Base-by-base conservation (phyloP, 2,113 vertebrate genomes). In the Ageneiosus marmoratus region DNA sequence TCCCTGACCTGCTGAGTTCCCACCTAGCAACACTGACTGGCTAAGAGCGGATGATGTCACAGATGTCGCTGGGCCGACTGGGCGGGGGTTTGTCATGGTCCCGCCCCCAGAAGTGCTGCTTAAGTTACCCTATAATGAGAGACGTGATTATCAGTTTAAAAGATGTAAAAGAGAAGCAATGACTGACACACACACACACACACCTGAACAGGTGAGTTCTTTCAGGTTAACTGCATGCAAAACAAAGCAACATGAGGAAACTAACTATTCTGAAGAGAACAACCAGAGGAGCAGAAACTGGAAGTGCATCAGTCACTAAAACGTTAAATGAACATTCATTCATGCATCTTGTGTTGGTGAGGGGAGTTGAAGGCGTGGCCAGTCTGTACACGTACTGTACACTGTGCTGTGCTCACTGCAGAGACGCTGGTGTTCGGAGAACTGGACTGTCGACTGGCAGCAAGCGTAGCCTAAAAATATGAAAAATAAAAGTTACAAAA, bases 11-110 rank as follows among this genome's bases (percentile, higher is more conserved):
- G 89, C 92, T 86, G 92, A 90, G 88, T 96, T 94, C 60, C 96
- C 96, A 32, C 97, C 95, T 44, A 99, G 94, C n/a, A 99, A 91
- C 88, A 98, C 96, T 6, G 98, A 98, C 69, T 99, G 98, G 0
- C 96, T 98, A 85, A 99, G 92, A n/a, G 93, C 87, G 16, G 94
- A 90, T 46, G 92, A 92, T 37, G 93, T 87, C 46, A 96, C 97
- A 8, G 96, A 96, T 44, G 96, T 95, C 0, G 93, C 95, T 1
- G 97, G 95, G 13, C 94, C 92, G 3, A 94, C 91, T 13, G 93
- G 92, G 77, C 94, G 93, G 18, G 94, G 89, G 78, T 90, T 93
- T 4, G 87, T 91, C 89, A 91, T 89, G 7, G 90, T 92, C 11
- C 90, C 93, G 58, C 91, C 93, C 4, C 90, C 90, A 65, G 94